Base-by-base conservation (phyloP, 2,888 invertebrate species). In the Drosophila mayaguana region DNA sequence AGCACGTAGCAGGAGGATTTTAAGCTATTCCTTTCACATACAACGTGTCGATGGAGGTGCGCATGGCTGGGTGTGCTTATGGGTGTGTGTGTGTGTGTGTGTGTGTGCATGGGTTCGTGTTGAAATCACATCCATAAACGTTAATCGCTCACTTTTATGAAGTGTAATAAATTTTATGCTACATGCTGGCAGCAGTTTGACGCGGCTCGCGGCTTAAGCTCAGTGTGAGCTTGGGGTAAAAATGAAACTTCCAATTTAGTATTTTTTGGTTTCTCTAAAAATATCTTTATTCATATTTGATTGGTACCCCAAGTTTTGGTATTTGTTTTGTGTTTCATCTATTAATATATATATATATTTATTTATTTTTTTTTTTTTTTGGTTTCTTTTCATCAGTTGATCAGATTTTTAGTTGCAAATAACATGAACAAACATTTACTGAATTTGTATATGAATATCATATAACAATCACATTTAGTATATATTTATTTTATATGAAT, bases 391-490 rank as follows among this genome's bases (percentile, higher is more conserved):
- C 68, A 69, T 75, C 63, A 78, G 66, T 88, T 70, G 28, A 60
- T 45, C 61, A 63, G 76, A 76, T 85, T 79, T 83, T 85, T 80
- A 72, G 70, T 88, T 88, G 85, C 75, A 79, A 88, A 74, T 86
- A 86, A 90, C 87, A 83, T 88, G 87, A 86, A 89, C 78, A 87
- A 86, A 86, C 89, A 87, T 83, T 90, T 77, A 87, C 70, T 74
- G 79, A 81, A 78, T 75, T 80, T 77, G 78, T 85, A 89, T 91
- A 91, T 91, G 89, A 89, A 89, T 89, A 88, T 89, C 89, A 89
- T 89, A 89, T 89, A 91, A 88, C 77, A 84, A 84, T 89, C 84
- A 84, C 80, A 74, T 72, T 73, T 81, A 72, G 38, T 71, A 59
- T 72, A 54, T 72, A 54, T 63, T 53, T 66, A 59, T 48, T 55